These are phyloP conservation scores for Stichodactyla helianthus DNA, from an alignment of 64 coral and sea anemone species.

Conservation along the genomic window DNA sequence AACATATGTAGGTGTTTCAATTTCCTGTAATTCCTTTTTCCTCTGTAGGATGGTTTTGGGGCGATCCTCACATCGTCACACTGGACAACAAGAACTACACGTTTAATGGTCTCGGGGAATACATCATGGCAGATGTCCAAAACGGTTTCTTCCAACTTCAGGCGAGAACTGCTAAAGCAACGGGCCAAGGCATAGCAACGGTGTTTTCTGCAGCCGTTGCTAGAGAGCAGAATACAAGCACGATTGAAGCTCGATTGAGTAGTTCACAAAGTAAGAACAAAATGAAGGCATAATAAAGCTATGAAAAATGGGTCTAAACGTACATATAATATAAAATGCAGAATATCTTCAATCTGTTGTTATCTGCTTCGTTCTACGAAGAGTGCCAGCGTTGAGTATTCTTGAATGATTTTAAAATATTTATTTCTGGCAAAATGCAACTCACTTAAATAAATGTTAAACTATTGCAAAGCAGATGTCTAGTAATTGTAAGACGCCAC, in stretches of 20 bases:
- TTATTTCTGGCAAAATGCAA: too few species aligned
- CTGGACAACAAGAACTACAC: constrained; percentile 52
- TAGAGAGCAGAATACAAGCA: constrained; percentile 37
- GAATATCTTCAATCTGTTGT: too few species aligned
- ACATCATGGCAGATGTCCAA: constrained; percentile 15
- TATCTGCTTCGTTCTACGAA: too few species aligned
- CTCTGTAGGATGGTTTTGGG: constrained; percentile 30
- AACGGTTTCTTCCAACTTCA: constrained; percentile 42
- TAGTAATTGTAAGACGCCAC: too few species aligned
- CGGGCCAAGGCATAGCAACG: constrained; percentile 20
- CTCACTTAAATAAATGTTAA: too few species aligned
- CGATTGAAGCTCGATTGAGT: constrained; percentile 46
- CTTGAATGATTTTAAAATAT: too few species aligned
- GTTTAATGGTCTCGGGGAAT: constrained; percentile 57
- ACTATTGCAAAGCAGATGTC: too few species aligned
- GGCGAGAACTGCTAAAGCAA: constrained; percentile 41
- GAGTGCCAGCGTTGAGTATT: too few species aligned
- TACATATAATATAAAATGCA: too few species aligned
- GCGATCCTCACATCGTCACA: constrained; percentile 52
- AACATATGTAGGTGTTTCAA: too few species aligned
- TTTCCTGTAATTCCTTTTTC: not conserved
- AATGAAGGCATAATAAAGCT: not conserved
- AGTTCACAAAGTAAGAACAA: not conserved
- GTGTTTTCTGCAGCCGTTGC: constrained; percentile 53
- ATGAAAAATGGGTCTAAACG: too few species aligned